Conservation (phyloP, 2,888 invertebrate genomes). For the Anodontia alba region DNA sequence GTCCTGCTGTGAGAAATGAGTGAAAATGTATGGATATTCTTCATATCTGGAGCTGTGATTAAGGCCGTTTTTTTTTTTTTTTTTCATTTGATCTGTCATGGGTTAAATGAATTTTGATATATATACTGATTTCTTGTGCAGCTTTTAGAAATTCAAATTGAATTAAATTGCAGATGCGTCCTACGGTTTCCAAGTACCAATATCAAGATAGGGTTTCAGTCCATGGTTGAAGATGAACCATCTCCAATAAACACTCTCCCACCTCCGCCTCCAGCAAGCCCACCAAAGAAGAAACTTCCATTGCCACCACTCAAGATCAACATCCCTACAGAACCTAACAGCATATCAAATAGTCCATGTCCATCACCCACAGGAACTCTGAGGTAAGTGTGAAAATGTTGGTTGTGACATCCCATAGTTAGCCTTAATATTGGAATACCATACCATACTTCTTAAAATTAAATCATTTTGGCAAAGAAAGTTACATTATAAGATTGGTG, state of each 20-base stretch:
- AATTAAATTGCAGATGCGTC: slow-evolving; percentile 94
- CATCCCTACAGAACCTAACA: slow-evolving; percentile 87
- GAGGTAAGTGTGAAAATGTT: slow-evolving; percentile 79
- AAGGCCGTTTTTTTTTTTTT: no score
- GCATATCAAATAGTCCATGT: slow-evolving; percentile 87
- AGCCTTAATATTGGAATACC: neutral
- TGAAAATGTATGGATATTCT: no score
- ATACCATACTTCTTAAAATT: no score
- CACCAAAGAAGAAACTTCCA: slow-evolving; percentile 85
- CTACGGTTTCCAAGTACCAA: slow-evolving; percentile 98
- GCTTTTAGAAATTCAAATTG: no score
- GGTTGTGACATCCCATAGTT: no score
- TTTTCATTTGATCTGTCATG: no score
- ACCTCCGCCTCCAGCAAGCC: slow-evolving; percentile 63
- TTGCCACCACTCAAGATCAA: slow-evolving; percentile 93
- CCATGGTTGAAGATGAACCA: slow-evolving; percentile 90
- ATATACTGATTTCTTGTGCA: no score
- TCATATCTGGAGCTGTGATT: no score
- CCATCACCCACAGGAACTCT: slow-evolving; percentile 85
- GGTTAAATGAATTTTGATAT: no score
- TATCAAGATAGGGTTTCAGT: slow-evolving; percentile 97
- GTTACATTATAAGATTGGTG: no score
- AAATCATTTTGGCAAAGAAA: neutral
- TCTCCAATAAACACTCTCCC: slow-evolving; percentile 57
- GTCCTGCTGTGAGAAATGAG: no score